phyloP scores from a whole-genome alignment of 2,797 vertebrate genomes.

The Eulemur albifrons region DNA sequence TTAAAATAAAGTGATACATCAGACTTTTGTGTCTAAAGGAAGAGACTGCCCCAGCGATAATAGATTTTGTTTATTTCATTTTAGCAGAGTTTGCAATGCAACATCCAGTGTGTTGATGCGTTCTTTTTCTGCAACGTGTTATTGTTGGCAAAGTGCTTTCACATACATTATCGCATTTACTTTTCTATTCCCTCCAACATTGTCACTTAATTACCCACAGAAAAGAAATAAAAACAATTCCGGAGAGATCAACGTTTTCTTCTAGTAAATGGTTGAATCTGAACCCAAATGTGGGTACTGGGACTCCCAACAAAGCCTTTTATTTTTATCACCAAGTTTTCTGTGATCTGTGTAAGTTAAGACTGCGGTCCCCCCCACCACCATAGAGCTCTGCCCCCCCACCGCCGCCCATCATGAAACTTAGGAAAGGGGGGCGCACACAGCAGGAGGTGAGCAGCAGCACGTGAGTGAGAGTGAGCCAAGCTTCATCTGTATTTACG shows the following conservation, averaged over 20 bases:
- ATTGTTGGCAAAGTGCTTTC: neutral
- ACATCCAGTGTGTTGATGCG: neutral
- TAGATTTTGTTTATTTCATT: neutral
- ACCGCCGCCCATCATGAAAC: no score
- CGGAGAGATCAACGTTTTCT: neutral
- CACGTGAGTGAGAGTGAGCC: no score
- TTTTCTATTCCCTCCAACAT: neutral
- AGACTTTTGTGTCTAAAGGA: conserved; percentile 26
- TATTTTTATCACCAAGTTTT: neutral
- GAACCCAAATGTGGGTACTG: neutral
- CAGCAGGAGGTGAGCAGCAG: no score
- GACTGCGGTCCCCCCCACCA: neutral
- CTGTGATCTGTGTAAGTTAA: neutral
- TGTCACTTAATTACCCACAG: neutral
- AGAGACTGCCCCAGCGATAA: neutral
- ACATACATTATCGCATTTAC: neutral
- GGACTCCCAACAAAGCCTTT: neutral
- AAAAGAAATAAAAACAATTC: neutral
- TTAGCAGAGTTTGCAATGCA: neutral
- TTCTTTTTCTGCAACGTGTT: neutral
- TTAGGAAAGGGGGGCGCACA: no score
- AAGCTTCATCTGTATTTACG: no score
- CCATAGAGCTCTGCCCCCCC: no score
- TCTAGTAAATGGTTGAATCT: neutral
- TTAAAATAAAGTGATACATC: conserved; percentile 57